Base-by-base conservation (phyloP, 2,888 invertebrate genomes). In the Apotomis turbidana region DNA sequence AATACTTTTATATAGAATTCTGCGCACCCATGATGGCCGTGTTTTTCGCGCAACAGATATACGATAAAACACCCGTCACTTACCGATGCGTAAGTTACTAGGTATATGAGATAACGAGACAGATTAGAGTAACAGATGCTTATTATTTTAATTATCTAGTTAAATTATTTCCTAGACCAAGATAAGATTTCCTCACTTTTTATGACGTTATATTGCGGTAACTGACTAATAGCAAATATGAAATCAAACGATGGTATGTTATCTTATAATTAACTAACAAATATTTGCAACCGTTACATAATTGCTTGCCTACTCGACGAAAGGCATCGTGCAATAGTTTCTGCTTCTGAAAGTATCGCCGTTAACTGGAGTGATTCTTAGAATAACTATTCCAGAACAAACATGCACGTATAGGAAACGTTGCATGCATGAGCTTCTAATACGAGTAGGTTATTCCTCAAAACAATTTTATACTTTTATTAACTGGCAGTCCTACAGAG, bases 231-330 rank as follows among this genome's bases (percentile, higher is more conserved):
- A 27, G 27, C 27, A 27, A 27, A 27, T 46, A 66, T 41, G 62
- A 36, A 64, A 59, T 44, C 49, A 46, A 54, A 59, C 70, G 54
- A 36, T 49, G 27, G 27, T 46, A 55, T 58, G 51, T 71, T 71
- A 67, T 71, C 60, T 55, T 66, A 52, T 15, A 6, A 60, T 54
- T 66, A 66, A 71, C 66, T 71, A 71, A 71, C 60, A 60, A 71
- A 60, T 61, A 55, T 67, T 67, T 41, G 49, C 60, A 38, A 46
- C 49, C 12, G 51, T 41, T 71, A 69, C 55, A 49, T 63, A 62
- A 51, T 27, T 70, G 15, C 63, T 46, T 49, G 38, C 55, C 13
- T 59, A 44, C 27, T 61, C n/a, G 13, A 66, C 15, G 54, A 36
- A 36, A 61, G 46, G 15, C 13, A 27, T 5, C 15, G 5, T 55